phyloP scores from a whole-genome alignment of 2,113 vertebrate species.

The Ranitomeya imitator region DNA sequence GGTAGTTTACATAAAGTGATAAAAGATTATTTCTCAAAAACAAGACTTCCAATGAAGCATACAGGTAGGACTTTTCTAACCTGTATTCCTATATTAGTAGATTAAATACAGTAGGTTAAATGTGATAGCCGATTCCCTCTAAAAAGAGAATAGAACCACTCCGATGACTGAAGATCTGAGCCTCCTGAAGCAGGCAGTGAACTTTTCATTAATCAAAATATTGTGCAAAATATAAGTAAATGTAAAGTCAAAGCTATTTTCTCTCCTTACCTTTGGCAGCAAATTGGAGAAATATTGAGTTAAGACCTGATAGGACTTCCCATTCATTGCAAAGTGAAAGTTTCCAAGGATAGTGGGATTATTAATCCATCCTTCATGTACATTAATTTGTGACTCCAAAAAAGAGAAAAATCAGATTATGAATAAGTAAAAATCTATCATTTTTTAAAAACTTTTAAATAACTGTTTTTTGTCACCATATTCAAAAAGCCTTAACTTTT shows the following conservation, averaged over 20 bases:
- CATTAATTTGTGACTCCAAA: not conserved
- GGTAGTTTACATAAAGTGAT: too few relatives aligned
- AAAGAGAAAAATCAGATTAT: not conserved
- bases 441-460: too few relatives aligned
- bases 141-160: too few relatives aligned
- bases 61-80: too few relatives aligned
- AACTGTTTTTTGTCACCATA: too few relatives aligned
- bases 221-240: not conserved
- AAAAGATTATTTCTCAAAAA: too few relatives aligned
- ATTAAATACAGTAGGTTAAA: too few relatives aligned
- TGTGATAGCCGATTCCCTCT: too few relatives aligned
- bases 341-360: conserved; percentile 18
- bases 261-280: conserved; percentile 68
- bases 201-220: not conserved
- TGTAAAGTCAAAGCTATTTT: not conserved
- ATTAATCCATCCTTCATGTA: conserved; percentile 42
- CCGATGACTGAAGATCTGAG: not conserved
- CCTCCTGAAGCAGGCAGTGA: not conserved
- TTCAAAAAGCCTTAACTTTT: too few relatives aligned
- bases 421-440: not conserved
- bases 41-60: too few relatives aligned
- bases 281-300: conserved; percentile 69
- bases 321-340: conserved; percentile 72
- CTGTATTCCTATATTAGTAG: too few relatives aligned
- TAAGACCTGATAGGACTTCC: conserved; percentile 69